Evolutionary conservation across 2,888 invertebrate species (phyloP).

Genomic region (Zootermopsis nevadensis): DNA sequence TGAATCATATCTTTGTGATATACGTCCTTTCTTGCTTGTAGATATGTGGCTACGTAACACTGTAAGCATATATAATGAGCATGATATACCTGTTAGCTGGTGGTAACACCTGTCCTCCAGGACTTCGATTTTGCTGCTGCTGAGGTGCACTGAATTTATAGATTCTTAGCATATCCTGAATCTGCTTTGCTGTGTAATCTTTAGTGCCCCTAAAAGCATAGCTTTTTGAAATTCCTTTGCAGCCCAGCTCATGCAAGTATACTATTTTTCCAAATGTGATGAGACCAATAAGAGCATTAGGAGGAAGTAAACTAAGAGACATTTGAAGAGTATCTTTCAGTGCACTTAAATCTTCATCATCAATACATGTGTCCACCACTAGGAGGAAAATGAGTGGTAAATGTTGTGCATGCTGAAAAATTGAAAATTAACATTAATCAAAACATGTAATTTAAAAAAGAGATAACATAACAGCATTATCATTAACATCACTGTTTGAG

Average conservation of each 20-base stretch:
- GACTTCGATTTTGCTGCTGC: slow-evolving; percentile 64
- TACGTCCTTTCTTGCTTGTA: no score
- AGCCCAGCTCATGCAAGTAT: slow-evolving; percentile 94
- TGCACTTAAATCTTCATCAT: slow-evolving; percentile 95
- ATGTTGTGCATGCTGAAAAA: slow-evolving; percentile 80
- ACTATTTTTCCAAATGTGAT: slow-evolving; percentile 99
- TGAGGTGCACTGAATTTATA: slow-evolving; percentile 69
- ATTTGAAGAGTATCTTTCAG: slow-evolving; percentile 96
- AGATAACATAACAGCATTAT: no score
- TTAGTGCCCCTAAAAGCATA: slow-evolving; percentile 99
- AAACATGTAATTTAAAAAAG: no score
- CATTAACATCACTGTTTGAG: no score
- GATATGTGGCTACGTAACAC: no score
- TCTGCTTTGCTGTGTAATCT: slow-evolving; percentile 94
- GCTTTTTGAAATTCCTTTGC: slow-evolving; percentile 95
- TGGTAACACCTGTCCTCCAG: slow-evolving; percentile 66
- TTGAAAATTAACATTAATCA: no score
- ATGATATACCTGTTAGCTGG: slow-evolving; percentile 71
- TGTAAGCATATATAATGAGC: not conserved
- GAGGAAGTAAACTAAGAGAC: slow-evolving; percentile 94
- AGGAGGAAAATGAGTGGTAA: slow-evolving; percentile 96
- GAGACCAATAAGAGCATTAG: slow-evolving; percentile 94
- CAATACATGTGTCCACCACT: slow-evolving; percentile 97
- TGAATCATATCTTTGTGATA: no score
- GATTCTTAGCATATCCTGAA: slow-evolving; percentile 93